Evolutionary conservation across 2,888 invertebrate species (phyloP), one percentile per base, ranked within the genome.

Genomic region (Pollenia griseotomentosa): DNA sequence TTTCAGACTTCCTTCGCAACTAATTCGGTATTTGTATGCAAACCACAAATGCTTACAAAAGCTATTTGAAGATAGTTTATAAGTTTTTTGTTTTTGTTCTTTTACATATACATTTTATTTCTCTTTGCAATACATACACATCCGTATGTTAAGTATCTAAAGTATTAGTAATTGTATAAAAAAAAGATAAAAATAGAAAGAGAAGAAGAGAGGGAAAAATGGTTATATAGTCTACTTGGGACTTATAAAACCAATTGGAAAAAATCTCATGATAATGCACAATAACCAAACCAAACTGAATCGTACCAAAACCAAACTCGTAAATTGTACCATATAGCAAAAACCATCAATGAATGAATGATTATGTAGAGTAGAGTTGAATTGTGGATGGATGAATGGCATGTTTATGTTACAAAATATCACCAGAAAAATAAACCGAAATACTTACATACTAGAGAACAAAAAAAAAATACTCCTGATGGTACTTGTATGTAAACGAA

Each of bases 21-120:
- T 51, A 63, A 59, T 2, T 55, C 51, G n/a, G 1, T 23, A 44
- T 59, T 68, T 70, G 42, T 85, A 75, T 70, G 55, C 65, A 73
- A 74, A 74, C 80, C 83, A 71, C 86, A 86, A 80, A 75, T 86
- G 53, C 86, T 80, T 83, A 75, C 83, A 77, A 71, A 75, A 86
- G 74, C 79, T 65, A 74, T 83, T 75, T 74, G 9, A 68, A 83
- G 70, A 80, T 77, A 80, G 65, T 83, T 83, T 86, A 71, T 83
- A 46, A 80, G 66, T 78, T 78, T 70, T 16, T 16, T 46, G 3
- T 55, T 68, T 61, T 16, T 16, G 11, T 59, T 19, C 23, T 65
- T 16, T 44, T 61, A 59, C 33, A 33, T 33, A 7, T 46, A 75
- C 3, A 44, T 14, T 33, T 33, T 48, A 61, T 33, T 48, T 16